Percentiles rank a stretch among this genome's conserved stretches.
phyloP scores from a whole-genome alignment of 2,888 invertebrate genomes.

The Drosophila rubida region DNA sequence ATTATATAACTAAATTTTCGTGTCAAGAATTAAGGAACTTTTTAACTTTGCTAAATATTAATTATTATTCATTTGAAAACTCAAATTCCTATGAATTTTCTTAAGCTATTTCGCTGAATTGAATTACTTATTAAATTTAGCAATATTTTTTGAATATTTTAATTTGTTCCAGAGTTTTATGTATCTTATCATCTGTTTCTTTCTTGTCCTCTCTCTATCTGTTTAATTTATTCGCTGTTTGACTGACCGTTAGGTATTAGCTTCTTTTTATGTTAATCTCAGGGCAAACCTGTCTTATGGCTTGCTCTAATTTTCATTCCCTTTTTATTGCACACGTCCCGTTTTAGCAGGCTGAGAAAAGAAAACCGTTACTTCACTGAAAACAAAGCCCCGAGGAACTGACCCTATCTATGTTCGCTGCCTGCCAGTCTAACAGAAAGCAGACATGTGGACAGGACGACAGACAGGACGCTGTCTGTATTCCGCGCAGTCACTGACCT shows the following conservation, averaged over 20 bases:
- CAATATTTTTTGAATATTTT: neutral
- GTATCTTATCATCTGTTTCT: neutral
- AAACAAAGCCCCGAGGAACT: slow-evolving; percentile 45
- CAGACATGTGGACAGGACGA: neutral
- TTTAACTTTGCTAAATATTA: too few relatives aligned
- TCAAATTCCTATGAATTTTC: neutral
- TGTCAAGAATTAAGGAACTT: too few relatives aligned
- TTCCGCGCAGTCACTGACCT: slow-evolving; percentile 71
- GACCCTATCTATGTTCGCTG: slow-evolving; percentile 32
- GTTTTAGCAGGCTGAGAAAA: slow-evolving; percentile 35
- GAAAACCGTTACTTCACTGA: slow-evolving; percentile 52
- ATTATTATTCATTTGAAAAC: too few relatives aligned
- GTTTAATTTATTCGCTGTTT: neutral
- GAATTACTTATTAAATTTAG: neutral
- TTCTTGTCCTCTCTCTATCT: neutral
- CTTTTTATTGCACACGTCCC: slow-evolving; percentile 52
- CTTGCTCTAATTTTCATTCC: slow-evolving; percentile 66
- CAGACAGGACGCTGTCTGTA: neutral
- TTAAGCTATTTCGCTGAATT: neutral
- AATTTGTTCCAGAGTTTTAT: neutral
- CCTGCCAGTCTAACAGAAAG: neutral
- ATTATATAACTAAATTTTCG: too few relatives aligned
- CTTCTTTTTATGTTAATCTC: slow-evolving; percentile 61
- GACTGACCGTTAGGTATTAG: slow-evolving; percentile 48
- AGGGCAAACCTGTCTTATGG: slow-evolving; percentile 55